Conservation (phyloP, 1,140 invertebrate species). For the Tetragonula clypearis region DNA sequence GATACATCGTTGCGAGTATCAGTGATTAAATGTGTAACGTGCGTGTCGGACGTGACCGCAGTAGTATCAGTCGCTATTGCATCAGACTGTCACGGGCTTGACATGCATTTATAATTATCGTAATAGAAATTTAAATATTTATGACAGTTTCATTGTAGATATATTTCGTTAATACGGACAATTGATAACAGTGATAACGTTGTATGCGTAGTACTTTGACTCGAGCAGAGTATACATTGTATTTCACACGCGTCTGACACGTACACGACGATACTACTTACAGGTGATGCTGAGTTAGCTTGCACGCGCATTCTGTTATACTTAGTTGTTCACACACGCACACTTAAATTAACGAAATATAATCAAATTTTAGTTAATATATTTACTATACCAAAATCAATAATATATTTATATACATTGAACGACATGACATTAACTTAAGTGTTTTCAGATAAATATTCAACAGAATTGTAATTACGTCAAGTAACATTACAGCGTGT, state of each 20-base stretch:
- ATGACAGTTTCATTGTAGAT: too few species aligned
- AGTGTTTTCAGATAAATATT: too few species aligned
- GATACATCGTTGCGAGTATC: background rate
- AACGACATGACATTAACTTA: background rate
- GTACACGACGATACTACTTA: constrained; percentile 1
- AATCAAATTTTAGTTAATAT: background rate
- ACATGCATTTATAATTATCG: background rate
- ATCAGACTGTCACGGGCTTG: background rate
- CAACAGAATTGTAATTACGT: background rate
- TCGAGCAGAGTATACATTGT: too few species aligned
- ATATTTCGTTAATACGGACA: background rate
- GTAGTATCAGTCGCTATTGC: background rate
- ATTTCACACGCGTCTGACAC: background rate
- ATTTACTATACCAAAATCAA: background rate
- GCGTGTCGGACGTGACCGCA: background rate
- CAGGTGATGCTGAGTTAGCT: background rate
- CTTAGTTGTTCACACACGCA: background rate
- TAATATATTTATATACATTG: background rate
- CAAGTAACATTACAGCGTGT: too few species aligned
- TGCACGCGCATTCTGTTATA: background rate
- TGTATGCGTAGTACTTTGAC: background rate
- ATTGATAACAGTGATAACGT: background rate
- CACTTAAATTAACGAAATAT: background rate
- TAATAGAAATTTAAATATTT: background rate
- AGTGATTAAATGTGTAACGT: background rate